Conservation (phyloP, 2,113 vertebrate genomes). For the Taurulus bubalis region DNA sequence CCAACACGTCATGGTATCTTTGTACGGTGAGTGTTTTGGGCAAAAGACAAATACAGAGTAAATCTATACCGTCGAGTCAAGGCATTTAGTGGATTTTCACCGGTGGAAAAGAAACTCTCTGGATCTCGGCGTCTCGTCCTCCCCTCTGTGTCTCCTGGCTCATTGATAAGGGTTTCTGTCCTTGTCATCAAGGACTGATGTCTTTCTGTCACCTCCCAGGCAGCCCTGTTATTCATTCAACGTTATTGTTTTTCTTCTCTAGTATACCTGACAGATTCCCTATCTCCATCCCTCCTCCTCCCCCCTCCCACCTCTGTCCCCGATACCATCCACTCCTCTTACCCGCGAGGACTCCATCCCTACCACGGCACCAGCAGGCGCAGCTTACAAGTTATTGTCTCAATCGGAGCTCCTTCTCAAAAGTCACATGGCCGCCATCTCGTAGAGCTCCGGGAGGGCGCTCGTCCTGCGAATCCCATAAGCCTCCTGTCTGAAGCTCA, state of each 20-base stretch:
- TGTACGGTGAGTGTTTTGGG: slow-evolving; percentile 40
- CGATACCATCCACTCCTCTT: slow-evolving; percentile 9
- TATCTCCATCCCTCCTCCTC: slow-evolving; percentile 21
- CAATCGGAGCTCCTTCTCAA: slow-evolving; percentile 52
- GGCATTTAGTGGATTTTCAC: slow-evolving; percentile 56
- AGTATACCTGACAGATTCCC: slow-evolving; percentile 63
- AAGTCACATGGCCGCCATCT: slow-evolving; percentile 39
- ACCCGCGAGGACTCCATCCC: slow-evolving; percentile 21
- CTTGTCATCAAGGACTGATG: slow-evolving; percentile 80
- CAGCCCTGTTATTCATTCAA: slow-evolving; percentile 76
- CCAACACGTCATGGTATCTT: slow-evolving; percentile 17
- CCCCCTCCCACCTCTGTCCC: slow-evolving; percentile 23
- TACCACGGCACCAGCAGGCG: slow-evolving; percentile 1
- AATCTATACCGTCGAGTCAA: slow-evolving; percentile 39
- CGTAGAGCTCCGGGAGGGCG: slow-evolving; percentile 29
- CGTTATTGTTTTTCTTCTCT: slow-evolving; percentile 62
- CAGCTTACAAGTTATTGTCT: slow-evolving; percentile 54
- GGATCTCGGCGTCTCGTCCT: slow-evolving; percentile 14
- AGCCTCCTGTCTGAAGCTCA: slow-evolving; percentile 25
- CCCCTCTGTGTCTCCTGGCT: slow-evolving; percentile 35
- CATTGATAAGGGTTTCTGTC: slow-evolving; percentile 78
- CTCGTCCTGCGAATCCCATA: slow-evolving; percentile 27
- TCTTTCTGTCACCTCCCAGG: slow-evolving; percentile 74
- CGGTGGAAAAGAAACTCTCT: slow-evolving; percentile 56
- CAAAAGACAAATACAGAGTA: slow-evolving; percentile 49